Evolutionary conservation across 23 tunicate genomes (phyloP).

Genomic region (Oikopleura albicans): DNA sequence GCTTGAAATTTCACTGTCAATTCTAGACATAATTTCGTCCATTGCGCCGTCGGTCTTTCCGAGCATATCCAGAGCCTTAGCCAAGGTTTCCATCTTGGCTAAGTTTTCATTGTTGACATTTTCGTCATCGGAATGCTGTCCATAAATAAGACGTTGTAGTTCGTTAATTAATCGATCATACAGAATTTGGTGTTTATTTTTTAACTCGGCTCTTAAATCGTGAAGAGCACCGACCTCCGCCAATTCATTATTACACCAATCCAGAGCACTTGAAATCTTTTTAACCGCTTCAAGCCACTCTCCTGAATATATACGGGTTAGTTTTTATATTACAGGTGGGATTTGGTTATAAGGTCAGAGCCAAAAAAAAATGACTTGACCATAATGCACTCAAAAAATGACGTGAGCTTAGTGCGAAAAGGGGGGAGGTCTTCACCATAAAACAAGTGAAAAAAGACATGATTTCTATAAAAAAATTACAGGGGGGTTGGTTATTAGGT

Average conservation of each 20-base stretch:
- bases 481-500: no score
- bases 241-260: slow-evolving; percentile 29
- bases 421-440: no score
- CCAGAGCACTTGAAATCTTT: slow-evolving; percentile 30
- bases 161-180: slow-evolving; percentile 62
- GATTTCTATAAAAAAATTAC: no score
- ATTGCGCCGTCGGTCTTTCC: neutral
- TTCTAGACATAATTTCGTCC: neutral
- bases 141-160: slow-evolving; percentile 25
- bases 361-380: no score
- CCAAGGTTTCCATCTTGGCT: neutral
- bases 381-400: no score
- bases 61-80: neutral
- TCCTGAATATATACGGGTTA: no score
- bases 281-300: slow-evolving; percentile 53
- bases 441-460: no score
- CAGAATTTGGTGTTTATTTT: slow-evolving; percentile 33
- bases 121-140: neutral
- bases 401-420: no score
- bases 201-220: slow-evolving; percentile 59
- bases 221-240: slow-evolving; percentile 62
- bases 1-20: neutral
- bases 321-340: no score
- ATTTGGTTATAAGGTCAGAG: no score
- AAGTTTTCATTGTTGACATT: neutral